Percentiles rank a stretch among this genome's conserved stretches.
These are phyloP conservation scores for Gavia stellata DNA, from an alignment of 2,113 vertebrate genomes.

Conservation along the genomic window DNA sequence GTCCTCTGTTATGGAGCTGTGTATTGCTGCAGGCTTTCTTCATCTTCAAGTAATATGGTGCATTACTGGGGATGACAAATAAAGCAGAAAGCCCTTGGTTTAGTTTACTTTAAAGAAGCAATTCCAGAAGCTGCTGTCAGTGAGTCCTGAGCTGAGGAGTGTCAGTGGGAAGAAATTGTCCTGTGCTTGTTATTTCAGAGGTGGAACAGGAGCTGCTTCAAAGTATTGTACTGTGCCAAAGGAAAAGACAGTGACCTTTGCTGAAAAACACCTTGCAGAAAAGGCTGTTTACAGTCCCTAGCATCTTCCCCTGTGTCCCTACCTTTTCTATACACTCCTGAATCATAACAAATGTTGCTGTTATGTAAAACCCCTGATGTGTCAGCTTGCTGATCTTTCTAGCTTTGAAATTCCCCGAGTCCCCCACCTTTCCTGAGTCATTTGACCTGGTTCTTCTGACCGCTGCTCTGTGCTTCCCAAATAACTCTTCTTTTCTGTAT, in stretches of 20 bases:
- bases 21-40: not conserved
- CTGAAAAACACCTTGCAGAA: not conserved
- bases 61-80: not conserved
- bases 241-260: not conserved
- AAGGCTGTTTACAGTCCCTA: not conserved
- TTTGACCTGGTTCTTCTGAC: not conserved
- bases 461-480: not conserved
- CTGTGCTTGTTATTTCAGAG: not conserved
- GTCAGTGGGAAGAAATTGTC: not conserved
- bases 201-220: not conserved
- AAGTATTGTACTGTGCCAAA: not conserved
- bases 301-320: not conserved
- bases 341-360: not conserved
- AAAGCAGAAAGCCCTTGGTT: not conserved
- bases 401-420: not conserved
- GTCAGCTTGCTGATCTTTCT: not conserved
- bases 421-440: not conserved
- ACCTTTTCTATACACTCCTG: not conserved
- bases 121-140: not conserved
- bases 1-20: not conserved
- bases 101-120: not conserved
- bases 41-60: not conserved
- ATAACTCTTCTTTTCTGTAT: not conserved
- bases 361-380: rapidly evolving
- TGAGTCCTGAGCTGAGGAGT: not conserved